Evolutionary conservation across 2,113 vertebrate genomes (phyloP).

Genomic region (Mustelus asterias): DNA sequence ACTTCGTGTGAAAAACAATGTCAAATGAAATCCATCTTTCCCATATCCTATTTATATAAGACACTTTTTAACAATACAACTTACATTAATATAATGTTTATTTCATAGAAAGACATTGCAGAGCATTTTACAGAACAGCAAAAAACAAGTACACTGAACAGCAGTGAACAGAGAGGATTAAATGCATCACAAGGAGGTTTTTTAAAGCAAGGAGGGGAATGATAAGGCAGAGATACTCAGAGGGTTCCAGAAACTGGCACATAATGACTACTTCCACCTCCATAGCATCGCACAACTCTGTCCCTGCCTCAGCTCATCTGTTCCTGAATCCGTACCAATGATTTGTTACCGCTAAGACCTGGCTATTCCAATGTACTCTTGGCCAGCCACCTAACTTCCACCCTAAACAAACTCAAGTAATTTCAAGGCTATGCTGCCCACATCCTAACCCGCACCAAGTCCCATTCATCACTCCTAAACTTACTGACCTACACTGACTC

Average conservation of each 20-base stretch:
- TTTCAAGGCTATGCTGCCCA: background rate
- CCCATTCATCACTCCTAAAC: background rate
- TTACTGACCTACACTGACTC: background rate
- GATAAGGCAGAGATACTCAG: background rate
- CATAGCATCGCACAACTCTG: too few relatives aligned
- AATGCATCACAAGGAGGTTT: background rate
- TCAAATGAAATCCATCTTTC: background rate
- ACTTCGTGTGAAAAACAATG: background rate
- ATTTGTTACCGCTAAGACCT: background rate
- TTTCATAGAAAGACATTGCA: background rate
- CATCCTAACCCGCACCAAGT: too few relatives aligned
- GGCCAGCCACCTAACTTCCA: background rate
- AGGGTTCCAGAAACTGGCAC: background rate
- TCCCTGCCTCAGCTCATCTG: too few relatives aligned
- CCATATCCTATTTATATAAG: background rate
- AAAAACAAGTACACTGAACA: background rate
- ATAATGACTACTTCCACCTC: background rate
- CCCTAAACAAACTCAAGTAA: background rate
- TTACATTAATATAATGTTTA: background rate
- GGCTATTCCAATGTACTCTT: background rate
- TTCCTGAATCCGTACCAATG: background rate
- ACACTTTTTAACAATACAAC: background rate
- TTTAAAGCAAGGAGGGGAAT: background rate
- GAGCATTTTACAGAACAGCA: background rate
- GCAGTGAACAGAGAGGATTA: background rate